A percentile compares a stretch with the other conserved stretches of the same genome.
phyloP scores from a whole-genome alignment of 2,888 invertebrate species.

The Yponomeuta cagnagella region DNA sequence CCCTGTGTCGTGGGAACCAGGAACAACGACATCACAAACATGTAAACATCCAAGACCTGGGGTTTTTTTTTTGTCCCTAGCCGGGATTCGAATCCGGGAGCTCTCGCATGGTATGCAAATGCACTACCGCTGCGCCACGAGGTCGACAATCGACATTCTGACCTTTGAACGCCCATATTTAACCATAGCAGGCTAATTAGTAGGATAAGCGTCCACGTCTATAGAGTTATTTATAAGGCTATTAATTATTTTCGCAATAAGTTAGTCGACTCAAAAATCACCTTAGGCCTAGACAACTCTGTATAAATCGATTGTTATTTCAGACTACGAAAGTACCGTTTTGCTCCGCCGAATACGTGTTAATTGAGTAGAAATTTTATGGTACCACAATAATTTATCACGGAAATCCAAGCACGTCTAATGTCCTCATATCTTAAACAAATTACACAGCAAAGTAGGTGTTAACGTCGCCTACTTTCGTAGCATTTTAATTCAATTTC shows the following conservation, averaged over 20 bases:
- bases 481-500: neutral
- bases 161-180: constrained; percentile 1
- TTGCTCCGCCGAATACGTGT: neutral
- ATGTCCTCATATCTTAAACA: neutral
- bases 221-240: constrained; percentile 13
- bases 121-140: too few species aligned
- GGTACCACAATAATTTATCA: neutral
- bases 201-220: constrained; percentile 29
- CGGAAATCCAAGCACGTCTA: neutral
- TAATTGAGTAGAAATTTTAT: neutral
- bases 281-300: neutral
- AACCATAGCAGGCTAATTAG: constrained; percentile 40
- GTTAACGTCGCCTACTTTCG: neutral
- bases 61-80: too few species aligned
- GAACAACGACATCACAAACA: too few species aligned
- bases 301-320: neutral
- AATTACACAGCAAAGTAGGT: neutral
- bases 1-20: too few species aligned
- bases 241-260: constrained; percentile 32
- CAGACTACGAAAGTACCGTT: neutral
- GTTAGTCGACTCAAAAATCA: neutral
- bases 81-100: too few species aligned
- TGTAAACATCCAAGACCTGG: too few species aligned
- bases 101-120: too few species aligned
- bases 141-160: neutral